These are phyloP conservation scores for Heterodera schachtii DNA, from an alignment of 1,140 invertebrate genomes.

Conservation along the genomic window DNA sequence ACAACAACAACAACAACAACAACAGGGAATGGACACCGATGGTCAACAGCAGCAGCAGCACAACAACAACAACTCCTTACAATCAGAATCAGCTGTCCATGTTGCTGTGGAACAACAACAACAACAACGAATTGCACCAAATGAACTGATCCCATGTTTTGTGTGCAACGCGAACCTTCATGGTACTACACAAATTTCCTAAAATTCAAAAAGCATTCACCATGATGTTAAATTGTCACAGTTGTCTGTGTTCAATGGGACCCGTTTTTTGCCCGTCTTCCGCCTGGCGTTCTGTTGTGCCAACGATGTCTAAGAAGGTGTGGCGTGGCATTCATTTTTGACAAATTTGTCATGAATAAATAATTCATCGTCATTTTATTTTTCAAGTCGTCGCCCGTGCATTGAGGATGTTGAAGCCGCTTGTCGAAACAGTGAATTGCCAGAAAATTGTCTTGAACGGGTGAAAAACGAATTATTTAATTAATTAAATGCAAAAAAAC, in stretches of 20 bases:
- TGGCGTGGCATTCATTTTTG: background rate
- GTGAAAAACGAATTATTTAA: too few relatives aligned
- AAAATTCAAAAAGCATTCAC: too few relatives aligned
- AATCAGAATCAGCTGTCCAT: too few relatives aligned
- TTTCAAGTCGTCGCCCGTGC: conserved; percentile 34
- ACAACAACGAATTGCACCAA: background rate
- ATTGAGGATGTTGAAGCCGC: conserved; percentile 41
- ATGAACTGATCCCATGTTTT: conserved; percentile 39
- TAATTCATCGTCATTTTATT: background rate
- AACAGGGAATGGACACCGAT: too few relatives aligned
- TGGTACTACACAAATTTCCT: background rate
- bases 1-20: too few relatives aligned
- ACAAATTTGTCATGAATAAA: background rate
- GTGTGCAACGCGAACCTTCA: conserved; percentile 38
- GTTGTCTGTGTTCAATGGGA: conserved; percentile 48
- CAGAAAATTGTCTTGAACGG: conserved; percentile 24
- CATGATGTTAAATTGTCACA: conserved; percentile 16
- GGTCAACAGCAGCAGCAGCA: too few relatives aligned
- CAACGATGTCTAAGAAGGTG: conserved; percentile 42
- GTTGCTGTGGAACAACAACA: conserved; percentile 5
- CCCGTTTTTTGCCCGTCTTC: conserved; percentile 40
- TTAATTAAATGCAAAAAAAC: background rate
- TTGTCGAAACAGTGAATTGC: conserved; percentile 10
- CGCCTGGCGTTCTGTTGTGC: conserved; percentile 42
- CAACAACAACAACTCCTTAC: too few relatives aligned